Conservation (phyloP, 2,113 vertebrate species). For the Actenoides lindsayi region DNA sequence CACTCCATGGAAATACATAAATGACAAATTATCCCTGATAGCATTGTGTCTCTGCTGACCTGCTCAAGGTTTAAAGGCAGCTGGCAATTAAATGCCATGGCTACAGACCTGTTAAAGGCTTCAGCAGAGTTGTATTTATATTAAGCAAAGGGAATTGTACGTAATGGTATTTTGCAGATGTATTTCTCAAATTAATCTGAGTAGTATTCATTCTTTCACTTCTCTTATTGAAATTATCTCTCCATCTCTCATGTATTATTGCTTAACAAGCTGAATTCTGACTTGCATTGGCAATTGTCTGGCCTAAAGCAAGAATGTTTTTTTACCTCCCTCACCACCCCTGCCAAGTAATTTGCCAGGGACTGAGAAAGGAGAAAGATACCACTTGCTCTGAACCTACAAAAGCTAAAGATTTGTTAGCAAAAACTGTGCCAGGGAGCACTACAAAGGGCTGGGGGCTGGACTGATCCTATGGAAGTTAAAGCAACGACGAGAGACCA, state of each 20-base stretch:
- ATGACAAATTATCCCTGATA: conserved; percentile 72
- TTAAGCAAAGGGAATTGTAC: conserved; percentile 31
- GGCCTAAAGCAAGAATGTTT: conserved; percentile 22
- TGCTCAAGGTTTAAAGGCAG: conserved; percentile 71
- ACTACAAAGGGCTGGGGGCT: not conserved
- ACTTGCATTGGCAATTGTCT: conserved; percentile 22
- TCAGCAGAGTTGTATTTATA: not conserved
- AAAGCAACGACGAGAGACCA: not conserved
- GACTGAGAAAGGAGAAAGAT: not conserved
- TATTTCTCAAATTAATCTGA: not conserved
- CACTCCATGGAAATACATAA: conserved; percentile 69
- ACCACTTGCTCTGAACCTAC: not conserved
- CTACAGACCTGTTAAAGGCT: conserved; percentile 40
- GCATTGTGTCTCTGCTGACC: conserved; percentile 63
- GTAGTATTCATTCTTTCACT: conserved; percentile 6
- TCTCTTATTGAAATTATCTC: conserved; percentile 37
- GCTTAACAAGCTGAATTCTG: conserved; percentile 43
- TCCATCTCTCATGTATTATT: not conserved
- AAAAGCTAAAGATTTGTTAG: not conserved
- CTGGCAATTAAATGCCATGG: conserved; percentile 64
- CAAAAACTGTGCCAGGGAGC: not conserved
- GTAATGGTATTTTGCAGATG: not conserved
- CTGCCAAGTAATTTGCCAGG: not conserved
- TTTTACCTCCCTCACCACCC: not conserved
- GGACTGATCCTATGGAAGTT: not conserved